phyloP scores from a whole-genome alignment of 2,113 vertebrate genomes.

The Corythornis cristatus region DNA sequence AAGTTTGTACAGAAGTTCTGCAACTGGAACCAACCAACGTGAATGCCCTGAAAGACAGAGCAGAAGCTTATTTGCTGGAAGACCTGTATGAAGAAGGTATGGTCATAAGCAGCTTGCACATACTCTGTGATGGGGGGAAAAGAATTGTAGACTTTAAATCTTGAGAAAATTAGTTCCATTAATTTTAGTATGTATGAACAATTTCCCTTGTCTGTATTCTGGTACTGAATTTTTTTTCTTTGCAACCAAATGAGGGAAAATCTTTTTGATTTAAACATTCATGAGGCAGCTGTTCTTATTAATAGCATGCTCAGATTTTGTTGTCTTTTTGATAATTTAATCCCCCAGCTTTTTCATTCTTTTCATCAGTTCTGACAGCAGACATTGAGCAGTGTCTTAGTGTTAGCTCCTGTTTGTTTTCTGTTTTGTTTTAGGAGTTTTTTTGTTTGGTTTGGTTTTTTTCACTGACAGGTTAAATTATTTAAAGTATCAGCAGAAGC shows the following conservation, averaged over 20 bases:
- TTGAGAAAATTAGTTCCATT: not conserved
- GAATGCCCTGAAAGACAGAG: slow-evolving; percentile 89
- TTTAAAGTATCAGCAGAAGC: not conserved
- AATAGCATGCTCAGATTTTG: not conserved
- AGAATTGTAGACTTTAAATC: not conserved
- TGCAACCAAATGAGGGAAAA: not conserved
- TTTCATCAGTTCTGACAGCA: not conserved
- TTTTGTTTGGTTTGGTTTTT: not conserved
- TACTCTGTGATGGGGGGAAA: not conserved
- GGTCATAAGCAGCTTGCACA: not conserved
- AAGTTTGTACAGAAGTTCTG: slow-evolving; percentile 87
- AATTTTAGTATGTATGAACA: not conserved
- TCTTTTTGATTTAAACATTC: not conserved
- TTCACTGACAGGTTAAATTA: not conserved
- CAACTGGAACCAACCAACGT: slow-evolving; percentile 84
- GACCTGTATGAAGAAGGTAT: slow-evolving; percentile 95
- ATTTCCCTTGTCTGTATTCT: not conserved
- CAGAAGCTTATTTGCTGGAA: slow-evolving; percentile 90
- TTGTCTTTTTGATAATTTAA: not conserved
- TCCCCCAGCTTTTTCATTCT: not conserved
- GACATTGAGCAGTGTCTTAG: not conserved
- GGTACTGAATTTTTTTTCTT: not conserved
- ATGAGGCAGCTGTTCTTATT: not conserved
- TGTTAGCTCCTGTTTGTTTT: accelerated
- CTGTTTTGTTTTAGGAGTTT: not conserved